Conservation (phyloP, 2,888 invertebrate genomes). For the Platerodrilus igneus region DNA sequence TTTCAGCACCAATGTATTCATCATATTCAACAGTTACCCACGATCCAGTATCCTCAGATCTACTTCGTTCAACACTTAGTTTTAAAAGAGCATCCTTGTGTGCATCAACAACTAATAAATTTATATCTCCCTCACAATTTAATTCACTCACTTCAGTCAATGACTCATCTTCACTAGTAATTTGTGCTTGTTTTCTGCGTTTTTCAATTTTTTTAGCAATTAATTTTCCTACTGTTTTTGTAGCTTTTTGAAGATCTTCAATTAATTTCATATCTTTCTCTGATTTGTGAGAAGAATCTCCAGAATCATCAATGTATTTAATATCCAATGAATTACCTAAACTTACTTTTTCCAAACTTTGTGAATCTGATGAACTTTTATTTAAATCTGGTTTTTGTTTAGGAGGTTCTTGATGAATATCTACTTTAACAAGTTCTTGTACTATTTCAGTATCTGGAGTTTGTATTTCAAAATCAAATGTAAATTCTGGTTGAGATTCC, state of each 20-base stretch:
- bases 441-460: conserved; percentile 50
- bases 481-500: conserved; percentile 32
- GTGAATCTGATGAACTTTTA: conserved; percentile 46
- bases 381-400: conserved; percentile 40
- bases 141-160: conserved; percentile 62
- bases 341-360: conserved; percentile 43
- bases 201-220: conserved; percentile 41
- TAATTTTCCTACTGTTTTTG: conserved; percentile 41
- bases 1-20: conserved; percentile 61
- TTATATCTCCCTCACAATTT: conserved; percentile 50
- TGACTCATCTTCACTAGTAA: conserved; percentile 65
- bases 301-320: conserved; percentile 47
- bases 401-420: conserved; percentile 48
- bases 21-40: conserved; percentile 66
- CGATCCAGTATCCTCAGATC: conserved; percentile 65
- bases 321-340: conserved; percentile 47
- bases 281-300: conserved; percentile 45
- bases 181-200: conserved; percentile 29
- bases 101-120: conserved; percentile 51
- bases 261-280: conserved; percentile 44
- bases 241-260: conserved; percentile 43
- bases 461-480: conserved; percentile 45
- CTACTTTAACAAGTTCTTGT: conserved; percentile 52
- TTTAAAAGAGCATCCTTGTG: conserved; percentile 51
- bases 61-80: conserved; percentile 50